Evolutionary conservation across 2,113 vertebrate species (phyloP).

Genomic region (Glareola pratincola): DNA sequence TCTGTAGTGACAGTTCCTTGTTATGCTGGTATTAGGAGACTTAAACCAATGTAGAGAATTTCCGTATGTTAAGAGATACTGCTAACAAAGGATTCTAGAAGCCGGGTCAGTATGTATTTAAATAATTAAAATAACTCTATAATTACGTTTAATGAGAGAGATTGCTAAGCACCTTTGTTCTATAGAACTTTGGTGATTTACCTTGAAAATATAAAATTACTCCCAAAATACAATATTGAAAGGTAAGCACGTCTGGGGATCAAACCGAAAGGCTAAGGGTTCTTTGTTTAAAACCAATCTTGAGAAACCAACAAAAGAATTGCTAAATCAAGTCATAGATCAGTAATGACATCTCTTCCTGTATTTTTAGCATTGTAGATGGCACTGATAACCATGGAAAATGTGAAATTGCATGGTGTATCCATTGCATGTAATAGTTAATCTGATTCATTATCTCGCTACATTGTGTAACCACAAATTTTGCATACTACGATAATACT

Average conservation of each 20-base stretch:
- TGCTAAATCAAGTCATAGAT: background rate
- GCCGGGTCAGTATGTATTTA: background rate
- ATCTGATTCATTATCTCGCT: background rate
- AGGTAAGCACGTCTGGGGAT: background rate
- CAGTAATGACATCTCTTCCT: background rate
- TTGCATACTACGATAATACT: background rate
- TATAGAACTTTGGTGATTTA: background rate
- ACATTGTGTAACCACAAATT: background rate
- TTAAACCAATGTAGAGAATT: background rate
- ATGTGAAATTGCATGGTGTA: background rate
- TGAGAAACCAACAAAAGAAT: background rate
- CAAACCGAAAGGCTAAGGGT: background rate
- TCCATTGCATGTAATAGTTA: background rate
- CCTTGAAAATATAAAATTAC: background rate
- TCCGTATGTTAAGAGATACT: background rate
- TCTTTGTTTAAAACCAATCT: background rate
- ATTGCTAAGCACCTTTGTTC: background rate
- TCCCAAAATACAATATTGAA: background rate
- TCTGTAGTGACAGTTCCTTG: background rate
- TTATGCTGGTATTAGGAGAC: background rate
- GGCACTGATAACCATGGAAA: background rate
- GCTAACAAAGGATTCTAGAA: background rate
- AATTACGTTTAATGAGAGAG: background rate
- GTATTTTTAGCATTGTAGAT: background rate
- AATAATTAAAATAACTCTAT: background rate